Percentiles rank a stretch among this genome's conserved stretches.
Evolutionary conservation across 2,888 invertebrate genomes (phyloP).

Genomic region (Teleiodes luculella): DNA sequence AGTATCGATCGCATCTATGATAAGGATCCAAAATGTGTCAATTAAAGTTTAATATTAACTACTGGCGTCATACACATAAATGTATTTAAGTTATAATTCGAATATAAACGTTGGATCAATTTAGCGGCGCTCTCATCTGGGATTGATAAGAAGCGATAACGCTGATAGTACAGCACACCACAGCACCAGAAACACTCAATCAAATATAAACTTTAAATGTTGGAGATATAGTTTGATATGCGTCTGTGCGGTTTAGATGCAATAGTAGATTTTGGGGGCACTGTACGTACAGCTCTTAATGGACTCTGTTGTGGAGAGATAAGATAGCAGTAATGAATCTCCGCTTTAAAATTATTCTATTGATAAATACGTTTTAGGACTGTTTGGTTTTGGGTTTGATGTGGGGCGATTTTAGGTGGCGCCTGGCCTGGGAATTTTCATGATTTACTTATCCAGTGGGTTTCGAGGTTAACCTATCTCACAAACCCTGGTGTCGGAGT

Average conservation of each 20-base stretch:
- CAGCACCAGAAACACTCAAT: conserved; percentile 7
- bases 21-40: not conserved
- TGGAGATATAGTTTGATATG: conserved; percentile 23
- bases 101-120: conserved; percentile 42
- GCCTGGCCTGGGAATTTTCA: no score
- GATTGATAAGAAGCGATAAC: conserved; percentile 52
- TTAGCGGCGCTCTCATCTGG: conserved; percentile 50
- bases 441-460: no score
- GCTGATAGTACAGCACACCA: conserved; percentile 37
- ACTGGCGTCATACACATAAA: conserved; percentile 2
- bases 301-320: conserved; percentile 52
- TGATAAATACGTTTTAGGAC: conserved; percentile 29
- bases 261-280: conserved; percentile 9
- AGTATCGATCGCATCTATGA: not conserved
- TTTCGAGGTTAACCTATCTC: no score
- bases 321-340: conserved; percentile 65
- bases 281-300: conserved; percentile 40
- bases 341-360: conserved; percentile 37
- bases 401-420: not conserved
- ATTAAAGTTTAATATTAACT: conserved; percentile 9
- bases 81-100: not conserved
- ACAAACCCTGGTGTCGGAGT: no score
- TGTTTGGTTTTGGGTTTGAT: not conserved
- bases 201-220: conserved; percentile 27
- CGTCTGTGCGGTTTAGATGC: not conserved